Evolutionary conservation across 2,113 vertebrate species (phyloP), one percentile per base, ranked within the genome.

Genomic region (Uria aalge): DNA sequence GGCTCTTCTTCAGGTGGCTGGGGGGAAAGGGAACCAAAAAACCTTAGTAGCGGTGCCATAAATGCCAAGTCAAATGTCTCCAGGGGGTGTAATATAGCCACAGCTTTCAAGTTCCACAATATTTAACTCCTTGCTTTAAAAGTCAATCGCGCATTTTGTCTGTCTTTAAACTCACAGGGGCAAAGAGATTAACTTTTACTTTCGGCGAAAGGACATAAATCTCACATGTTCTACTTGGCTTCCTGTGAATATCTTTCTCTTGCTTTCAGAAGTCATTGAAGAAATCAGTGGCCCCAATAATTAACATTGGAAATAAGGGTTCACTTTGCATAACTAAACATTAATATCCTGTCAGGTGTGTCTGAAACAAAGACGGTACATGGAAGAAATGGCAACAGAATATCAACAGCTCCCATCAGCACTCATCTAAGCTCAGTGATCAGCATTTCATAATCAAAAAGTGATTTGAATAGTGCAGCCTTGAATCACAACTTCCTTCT

Each of bases 261-360:
- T 8, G 26, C 73, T 94, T 57, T 19, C 38, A 56, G 52, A 85
- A 88, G 34, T 9, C 6, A 22, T 8, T n/a, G 32, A 45, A 88
- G 67, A 64, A 69, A 80, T 74, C 76, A 34, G 75, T 5, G 68
- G 12, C 67, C 77, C 50, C 40, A 4, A 26, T 30, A 76, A 96
- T 89, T 73, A 94, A 18, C 57, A 32, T 32, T 29, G 76, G 80
- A 40, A 94, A 83, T 69, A 36, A 45, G 68, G 64, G 8, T 17
- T 17, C 4, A 2, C 45, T 91, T 87, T 93, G 86, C 91, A 40
- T 87, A 89, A 79, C 69, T 88, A 73, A 95, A 60, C 88, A 66
- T n/a, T 69, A 26, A 91, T 91, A 84, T 96, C 91, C 88, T n/a
- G 67, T 73, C 96, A 96, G 95, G 92, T 96, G 95, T 63, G 26